Evolutionary conservation across 2,888 invertebrate genomes (phyloP), one percentile per base, ranked within the genome.

Genomic region (Arrhopalites spinosus): DNA sequence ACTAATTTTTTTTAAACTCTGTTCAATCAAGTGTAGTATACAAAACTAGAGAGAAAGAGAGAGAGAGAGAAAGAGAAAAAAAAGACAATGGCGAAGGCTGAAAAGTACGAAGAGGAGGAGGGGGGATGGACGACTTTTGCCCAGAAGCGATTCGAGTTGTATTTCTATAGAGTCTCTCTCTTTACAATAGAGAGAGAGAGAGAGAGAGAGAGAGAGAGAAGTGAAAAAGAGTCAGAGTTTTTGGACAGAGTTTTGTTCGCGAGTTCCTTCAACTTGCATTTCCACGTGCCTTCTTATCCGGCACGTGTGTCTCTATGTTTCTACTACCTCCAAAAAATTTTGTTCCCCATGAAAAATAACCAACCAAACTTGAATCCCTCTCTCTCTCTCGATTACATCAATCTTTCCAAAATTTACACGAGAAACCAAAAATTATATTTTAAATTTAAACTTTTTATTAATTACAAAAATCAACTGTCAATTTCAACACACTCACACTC

Each of bases 251-350:
- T 71, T 71, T 75, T 66, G 64, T 70, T 71, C 67, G 72, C 66
- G 75, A 76, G 75, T 76, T 76, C 75, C 75, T 76, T 76, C 75
- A 76, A 76, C 75, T 76, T 76, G 43, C 59, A 71, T 66, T 66
- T 75, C 75, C 75, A 76, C 75, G 75, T 76, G 75, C 75, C 72
- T 72, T 76, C 75, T 76, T 71, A 64, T 67, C 67, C 75, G 75
- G 72, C 75, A 76, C 75, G 75, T 76, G 75, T 66, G 72, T 47
- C 43, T 66, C 53, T 30, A 8, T 17, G 25, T 36, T 17, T 61
- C 67, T 45, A 68, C 59, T 11, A 36, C 36, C 36, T 36, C 36
- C 36, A 7, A 36, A 36, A 36, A 36, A 36, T 36, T 36, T 36
- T n/a, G n/a, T n/a, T n/a, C n/a, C n/a, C n/a, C n/a, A n/a, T n/a